phyloP scores from a whole-genome alignment of 92 coral and sea anemone genomes.

The Muricea muricata region DNA sequence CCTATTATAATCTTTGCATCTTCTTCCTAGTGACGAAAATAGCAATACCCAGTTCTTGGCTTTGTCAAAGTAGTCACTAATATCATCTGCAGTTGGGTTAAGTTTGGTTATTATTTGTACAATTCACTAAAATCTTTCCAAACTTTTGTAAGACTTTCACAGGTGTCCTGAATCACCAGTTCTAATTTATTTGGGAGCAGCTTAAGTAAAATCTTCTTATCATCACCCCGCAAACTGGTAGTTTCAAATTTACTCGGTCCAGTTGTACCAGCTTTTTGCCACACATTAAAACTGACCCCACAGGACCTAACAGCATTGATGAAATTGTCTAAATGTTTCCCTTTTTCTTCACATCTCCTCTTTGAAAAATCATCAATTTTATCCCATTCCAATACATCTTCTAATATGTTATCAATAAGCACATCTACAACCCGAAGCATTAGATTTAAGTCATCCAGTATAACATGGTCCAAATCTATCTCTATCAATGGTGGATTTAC shows the following conservation, averaged over 20 bases:
- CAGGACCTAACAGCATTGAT: not conserved
- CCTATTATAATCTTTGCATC: not conserved
- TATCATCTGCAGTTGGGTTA: not conserved
- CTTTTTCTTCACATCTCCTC: not conserved
- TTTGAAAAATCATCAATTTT: not conserved
- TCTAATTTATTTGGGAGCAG: not conserved
- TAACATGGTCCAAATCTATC: not conserved
- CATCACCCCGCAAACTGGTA: slow-evolving; percentile 24
- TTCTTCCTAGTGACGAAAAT: not conserved
- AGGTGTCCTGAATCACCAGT: not conserved
- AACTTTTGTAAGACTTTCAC: not conserved
- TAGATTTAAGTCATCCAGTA: not conserved
- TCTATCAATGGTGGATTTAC: not conserved
- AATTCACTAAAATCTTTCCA: not conserved
- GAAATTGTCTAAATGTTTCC: not conserved
- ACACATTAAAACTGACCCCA: not conserved
- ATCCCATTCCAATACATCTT: slow-evolving; percentile 6
- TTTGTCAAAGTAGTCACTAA: not conserved
- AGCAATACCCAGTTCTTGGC: not conserved
- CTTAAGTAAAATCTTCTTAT: not conserved
- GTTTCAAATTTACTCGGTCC: not conserved
- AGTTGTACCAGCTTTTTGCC: not conserved
- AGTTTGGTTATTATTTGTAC: not conserved
- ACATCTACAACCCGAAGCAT: not conserved
- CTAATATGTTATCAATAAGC: not conserved